Evolutionary conservation across 1,140 invertebrate species (phyloP), one percentile per base, ranked within the genome.

Genomic region (Mylabris phalerata): DNA sequence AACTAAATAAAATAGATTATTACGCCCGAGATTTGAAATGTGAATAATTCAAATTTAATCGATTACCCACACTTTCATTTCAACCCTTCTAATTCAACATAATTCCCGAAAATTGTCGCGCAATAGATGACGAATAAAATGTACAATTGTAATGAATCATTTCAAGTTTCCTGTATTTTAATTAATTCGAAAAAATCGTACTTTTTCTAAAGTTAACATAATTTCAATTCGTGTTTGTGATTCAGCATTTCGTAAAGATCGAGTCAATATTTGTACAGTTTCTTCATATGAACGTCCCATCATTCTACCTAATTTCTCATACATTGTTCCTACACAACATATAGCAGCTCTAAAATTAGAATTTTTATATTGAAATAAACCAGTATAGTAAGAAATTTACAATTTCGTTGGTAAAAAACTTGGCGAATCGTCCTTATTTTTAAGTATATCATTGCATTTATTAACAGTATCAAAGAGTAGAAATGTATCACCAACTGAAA

Each of bases 251-350:
- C 92, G 86, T 46, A 98, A 77, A 4, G 92, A 93, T 63, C 94
- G 92, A 46, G 96, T 86, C 5, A 98, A 78, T 51, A 95, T 89
- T 64, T 92, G 86, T 9, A 98, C 92, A 3, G 96, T 98, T 72
- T 99, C 96, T 73, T 99, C 96, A 73, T 98, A 98, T 0, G 94
- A 97, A 61, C 95, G 80, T 0, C 96, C 97, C 87, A 98, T 98
- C 94, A 98, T 98, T 61, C 97, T 78, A 2, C 97, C 96, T 7
- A 99, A 78, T 74, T 93, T 95, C 75, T 98, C 93, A 76, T 98
- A 99, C 92, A 99, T 97, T 54, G 87, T 89, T 19, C 95, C 96
- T 45, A 99, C 82, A 71, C 93, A 96, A 57, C 91, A 90, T 62
- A 98, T 91, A n/a, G 96, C 95, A 72, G 94, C 93, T 59, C 95